These are phyloP conservation scores for Pyrrhia umbra DNA, from an alignment of 2,888 invertebrate genomes.

Conservation along the genomic window DNA sequence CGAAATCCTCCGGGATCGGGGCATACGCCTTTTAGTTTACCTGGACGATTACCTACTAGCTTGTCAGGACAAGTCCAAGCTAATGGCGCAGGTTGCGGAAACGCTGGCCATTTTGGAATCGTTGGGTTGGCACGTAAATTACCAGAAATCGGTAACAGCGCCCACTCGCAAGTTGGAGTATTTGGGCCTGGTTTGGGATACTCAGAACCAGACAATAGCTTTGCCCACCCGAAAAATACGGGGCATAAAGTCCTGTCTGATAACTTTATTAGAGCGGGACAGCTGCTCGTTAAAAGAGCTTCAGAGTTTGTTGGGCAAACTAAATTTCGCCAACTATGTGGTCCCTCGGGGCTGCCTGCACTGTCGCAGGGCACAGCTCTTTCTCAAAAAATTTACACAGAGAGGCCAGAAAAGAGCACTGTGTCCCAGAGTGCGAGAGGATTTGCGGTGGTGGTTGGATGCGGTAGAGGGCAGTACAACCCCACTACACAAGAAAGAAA, in stretches of 20 bases:
- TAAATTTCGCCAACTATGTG: constrained; percentile 47
- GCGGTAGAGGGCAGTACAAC: not conserved
- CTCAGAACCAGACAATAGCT: not conserved
- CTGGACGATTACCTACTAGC: constrained; percentile 24
- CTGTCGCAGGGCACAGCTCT: too few species aligned
- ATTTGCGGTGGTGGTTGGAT: not conserved
- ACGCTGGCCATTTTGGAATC: constrained; percentile 29
- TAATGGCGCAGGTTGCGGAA: constrained; percentile 24
- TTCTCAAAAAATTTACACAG: too few species aligned
- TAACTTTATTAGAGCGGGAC: not conserved
- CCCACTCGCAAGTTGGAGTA: constrained; percentile 45
- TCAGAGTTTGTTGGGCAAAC: constrained; percentile 34
- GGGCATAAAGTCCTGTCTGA: not conserved
- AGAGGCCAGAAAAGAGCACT: too few species aligned
- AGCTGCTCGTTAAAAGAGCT: constrained; percentile 1
- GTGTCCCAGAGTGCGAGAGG: too few species aligned
- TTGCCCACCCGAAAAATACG: not conserved
- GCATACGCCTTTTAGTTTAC: constrained; percentile 17
- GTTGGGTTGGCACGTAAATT: constrained; percentile 53
- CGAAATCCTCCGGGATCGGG: not conserved
- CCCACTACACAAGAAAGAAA: not conserved
- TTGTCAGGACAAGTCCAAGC: not conserved
- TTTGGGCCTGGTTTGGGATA: not conserved
- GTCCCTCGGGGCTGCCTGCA: too few species aligned
- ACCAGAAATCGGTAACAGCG: constrained; percentile 37